phyloP scores from a whole-genome alignment of 2,888 invertebrate genomes.

The Acrocera orbiculus region DNA sequence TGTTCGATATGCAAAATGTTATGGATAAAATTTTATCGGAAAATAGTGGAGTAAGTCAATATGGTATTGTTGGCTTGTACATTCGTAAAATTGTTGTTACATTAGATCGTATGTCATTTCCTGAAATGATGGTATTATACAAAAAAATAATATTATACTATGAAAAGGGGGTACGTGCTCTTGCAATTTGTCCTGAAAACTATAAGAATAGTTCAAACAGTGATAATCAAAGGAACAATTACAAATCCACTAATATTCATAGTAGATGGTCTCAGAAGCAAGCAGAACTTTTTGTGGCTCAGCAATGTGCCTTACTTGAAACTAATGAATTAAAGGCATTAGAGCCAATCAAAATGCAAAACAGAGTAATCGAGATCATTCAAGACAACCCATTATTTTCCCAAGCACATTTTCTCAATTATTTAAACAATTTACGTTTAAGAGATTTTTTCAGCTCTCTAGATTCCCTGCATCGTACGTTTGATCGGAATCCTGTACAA shows the following conservation, averaged over 20 bases:
- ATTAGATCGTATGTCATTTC: slow-evolving; percentile 69
- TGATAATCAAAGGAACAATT: no score
- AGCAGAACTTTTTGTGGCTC: slow-evolving; percentile 74
- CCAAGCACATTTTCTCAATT: slow-evolving; percentile 62
- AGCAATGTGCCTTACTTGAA: slow-evolving; percentile 66
- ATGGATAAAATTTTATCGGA: slow-evolving; percentile 43
- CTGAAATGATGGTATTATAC: slow-evolving; percentile 59
- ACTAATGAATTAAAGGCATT: slow-evolving; percentile 67
- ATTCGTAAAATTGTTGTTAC: slow-evolving; percentile 63
- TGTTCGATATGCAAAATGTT: slow-evolving; percentile 41
- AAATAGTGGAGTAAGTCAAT: slow-evolving; percentile 26
- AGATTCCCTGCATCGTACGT: slow-evolving; percentile 37
- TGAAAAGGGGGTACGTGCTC: slow-evolving; percentile 30
- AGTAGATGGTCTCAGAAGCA: slow-evolving; percentile 72
- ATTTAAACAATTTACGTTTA: slow-evolving; percentile 71
- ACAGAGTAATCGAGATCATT: slow-evolving; percentile 29
- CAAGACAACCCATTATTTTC: slow-evolving; percentile 27
- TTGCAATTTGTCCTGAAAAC: slow-evolving; percentile 11
- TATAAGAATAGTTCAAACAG: no score
- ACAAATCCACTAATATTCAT: slow-evolving; percentile 34
- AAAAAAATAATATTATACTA: slow-evolving; percentile 55
- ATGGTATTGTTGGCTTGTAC: slow-evolving; percentile 49
- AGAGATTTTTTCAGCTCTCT: slow-evolving; percentile 51
- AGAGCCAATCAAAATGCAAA: slow-evolving; percentile 57
- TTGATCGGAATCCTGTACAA: slow-evolving; percentile 49